Evolutionary conservation across 1,140 invertebrate genomes (phyloP).

Genomic region (Chymomyza costata): DNA sequence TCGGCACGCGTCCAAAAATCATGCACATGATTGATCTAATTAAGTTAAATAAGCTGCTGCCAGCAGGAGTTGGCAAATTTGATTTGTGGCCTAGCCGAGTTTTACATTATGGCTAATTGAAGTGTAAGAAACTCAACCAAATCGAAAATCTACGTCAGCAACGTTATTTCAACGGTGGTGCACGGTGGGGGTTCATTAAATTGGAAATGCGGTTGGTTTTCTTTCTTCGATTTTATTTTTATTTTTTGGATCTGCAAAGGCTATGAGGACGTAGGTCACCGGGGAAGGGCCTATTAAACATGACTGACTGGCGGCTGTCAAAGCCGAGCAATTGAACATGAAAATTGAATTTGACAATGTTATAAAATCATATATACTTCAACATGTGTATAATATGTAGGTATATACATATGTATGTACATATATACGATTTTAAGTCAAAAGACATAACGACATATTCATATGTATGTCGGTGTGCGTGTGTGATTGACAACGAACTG

Average conservation of each 20-base stretch:
- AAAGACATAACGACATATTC: no score
- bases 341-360: constrained; percentile 31
- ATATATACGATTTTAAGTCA: no score
- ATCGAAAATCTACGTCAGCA: constrained; percentile 16
- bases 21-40: constrained; percentile 38
- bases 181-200: constrained; percentile 23
- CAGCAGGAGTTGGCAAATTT: constrained; percentile 17
- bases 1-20: constrained; percentile 13
- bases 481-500: no score
- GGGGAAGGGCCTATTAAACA: constrained; percentile 2
- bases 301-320: constrained; percentile 3
- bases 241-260: no score
- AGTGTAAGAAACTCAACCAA: constrained; percentile 3
- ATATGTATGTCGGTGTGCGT: no score
- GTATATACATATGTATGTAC: no score
- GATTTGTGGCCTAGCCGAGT: constrained; percentile 14
- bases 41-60: constrained; percentile 32
- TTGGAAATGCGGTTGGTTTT: constrained; percentile 27
- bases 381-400: no score
- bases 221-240: constrained; percentile 10
- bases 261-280: not conserved
- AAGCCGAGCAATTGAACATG: constrained; percentile 3
- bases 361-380: constrained; percentile 11
- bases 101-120: constrained; percentile 13
- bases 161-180: no score